Conservation (phyloP, 2,113 vertebrate genomes). For the Lota lota region DNA sequence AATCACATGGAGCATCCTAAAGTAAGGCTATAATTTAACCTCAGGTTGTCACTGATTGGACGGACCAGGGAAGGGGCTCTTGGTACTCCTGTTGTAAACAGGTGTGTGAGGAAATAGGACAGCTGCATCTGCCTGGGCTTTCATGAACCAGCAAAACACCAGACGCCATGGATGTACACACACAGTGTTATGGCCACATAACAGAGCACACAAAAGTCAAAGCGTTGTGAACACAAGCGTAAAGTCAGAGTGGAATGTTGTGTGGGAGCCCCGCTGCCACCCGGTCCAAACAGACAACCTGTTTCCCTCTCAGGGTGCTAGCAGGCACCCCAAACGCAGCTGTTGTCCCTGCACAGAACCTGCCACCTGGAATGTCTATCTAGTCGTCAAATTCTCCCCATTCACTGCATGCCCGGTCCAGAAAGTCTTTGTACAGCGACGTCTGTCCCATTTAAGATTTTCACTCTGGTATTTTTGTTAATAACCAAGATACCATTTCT, state of each 20-base stretch:
- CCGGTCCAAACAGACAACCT: conserved; percentile 15
- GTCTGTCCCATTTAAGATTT: not conserved
- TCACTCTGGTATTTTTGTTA: not conserved
- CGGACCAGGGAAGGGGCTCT: too few relatives aligned
- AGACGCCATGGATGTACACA: not conserved
- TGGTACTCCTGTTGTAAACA: too few relatives aligned
- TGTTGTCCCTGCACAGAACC: conserved; percentile 61
- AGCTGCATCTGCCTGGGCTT: too few relatives aligned
- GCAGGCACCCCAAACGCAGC: conserved; percentile 52
- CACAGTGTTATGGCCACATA: conserved; percentile 2
- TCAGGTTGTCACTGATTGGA: too few relatives aligned
- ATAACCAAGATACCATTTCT: not conserved
- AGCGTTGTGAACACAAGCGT: too few relatives aligned
- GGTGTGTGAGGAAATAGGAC: too few relatives aligned
- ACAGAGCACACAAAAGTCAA: not conserved
- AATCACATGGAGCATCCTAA: too few relatives aligned
- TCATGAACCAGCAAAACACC: not conserved
- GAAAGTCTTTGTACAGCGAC: not conserved
- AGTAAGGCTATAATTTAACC: too few relatives aligned
- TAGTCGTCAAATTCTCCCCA: conserved; percentile 21
- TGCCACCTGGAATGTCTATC: conserved; percentile 49
- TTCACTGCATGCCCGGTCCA: conserved; percentile 22
- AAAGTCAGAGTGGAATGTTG: conserved; percentile 36
- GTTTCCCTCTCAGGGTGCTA: conserved; percentile 33
- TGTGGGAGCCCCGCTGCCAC: conserved; percentile 34